Conservation (phyloP, 1,140 invertebrate species). For the Drosophila takahashii region DNA sequence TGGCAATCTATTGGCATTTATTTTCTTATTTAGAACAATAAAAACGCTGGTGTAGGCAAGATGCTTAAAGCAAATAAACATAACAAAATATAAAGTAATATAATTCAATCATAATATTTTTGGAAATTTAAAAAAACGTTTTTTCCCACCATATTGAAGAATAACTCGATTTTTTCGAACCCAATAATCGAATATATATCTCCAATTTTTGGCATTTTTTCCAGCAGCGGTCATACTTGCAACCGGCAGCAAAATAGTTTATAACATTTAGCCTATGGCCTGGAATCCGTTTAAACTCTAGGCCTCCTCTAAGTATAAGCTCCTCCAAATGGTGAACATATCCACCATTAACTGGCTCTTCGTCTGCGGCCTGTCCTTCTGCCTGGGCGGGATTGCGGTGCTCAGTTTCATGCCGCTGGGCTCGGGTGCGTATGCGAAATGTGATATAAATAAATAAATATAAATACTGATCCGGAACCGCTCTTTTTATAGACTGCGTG, state of each 20-base stretch:
- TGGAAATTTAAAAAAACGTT: not conserved
- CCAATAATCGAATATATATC: not conserved
- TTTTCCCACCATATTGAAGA: not conserved
- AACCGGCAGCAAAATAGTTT: constrained; percentile 19
- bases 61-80: no score
- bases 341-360: constrained; percentile 81
- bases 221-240: not conserved
- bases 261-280: constrained; percentile 17
- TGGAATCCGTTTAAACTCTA: not conserved
- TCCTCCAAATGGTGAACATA: constrained; percentile 65
- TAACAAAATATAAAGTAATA: no score
- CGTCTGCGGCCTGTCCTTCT: constrained; percentile 75
- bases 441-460: no score
- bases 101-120: no score
- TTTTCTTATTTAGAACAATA: no score
- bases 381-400: constrained; percentile 72
- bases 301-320: constrained; percentile 6
- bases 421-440: constrained; percentile 57
- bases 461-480: constrained; percentile 38
- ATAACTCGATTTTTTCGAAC: not conserved
- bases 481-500: constrained; percentile 69
- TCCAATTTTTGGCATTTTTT: not conserved
- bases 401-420: constrained; percentile 77
- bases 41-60: no score
- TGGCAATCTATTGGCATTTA: no score